Conservation (phyloP, 2,113 vertebrate genomes). For the Tauraco erythrolophus region DNA sequence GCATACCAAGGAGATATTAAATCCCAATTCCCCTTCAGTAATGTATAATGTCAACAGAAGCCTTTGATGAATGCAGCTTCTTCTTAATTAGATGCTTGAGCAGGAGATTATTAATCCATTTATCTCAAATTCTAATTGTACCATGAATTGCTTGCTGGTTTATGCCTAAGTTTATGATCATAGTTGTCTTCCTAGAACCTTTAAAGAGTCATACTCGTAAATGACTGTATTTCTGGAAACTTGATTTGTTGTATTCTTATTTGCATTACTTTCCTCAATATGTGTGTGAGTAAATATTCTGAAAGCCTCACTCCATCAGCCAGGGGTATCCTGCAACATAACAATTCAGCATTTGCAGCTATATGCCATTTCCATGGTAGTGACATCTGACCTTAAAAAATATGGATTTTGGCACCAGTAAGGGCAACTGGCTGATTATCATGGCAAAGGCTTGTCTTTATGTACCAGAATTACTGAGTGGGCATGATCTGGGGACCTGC, state of each 20-base stretch:
- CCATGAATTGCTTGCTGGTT: neutral
- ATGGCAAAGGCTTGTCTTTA: neutral
- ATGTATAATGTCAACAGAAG: conserved; percentile 34
- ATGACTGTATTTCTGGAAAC: neutral
- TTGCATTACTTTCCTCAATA: neutral
- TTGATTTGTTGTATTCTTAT: neutral
- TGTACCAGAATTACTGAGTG: neutral
- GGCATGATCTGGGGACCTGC: neutral
- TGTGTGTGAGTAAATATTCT: neutral
- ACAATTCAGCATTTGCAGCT: neutral
- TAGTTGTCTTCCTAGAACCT: neutral
- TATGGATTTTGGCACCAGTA: neutral
- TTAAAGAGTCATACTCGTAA: neutral
- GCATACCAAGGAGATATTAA: neutral
- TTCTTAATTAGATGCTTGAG: conserved; percentile 26
- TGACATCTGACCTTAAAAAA: neutral
- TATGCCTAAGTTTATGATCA: neutral
- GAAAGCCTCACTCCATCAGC: neutral
- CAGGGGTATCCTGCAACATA: neutral
- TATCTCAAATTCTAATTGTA: conserved; percentile 22
- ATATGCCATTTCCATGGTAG: neutral
- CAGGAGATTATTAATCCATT: conserved; percentile 39
- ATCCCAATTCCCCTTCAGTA: conserved; percentile 10
- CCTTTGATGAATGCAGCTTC: conserved; percentile 13
- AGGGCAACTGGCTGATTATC: neutral